Percentiles rank a stretch among this genome's conserved stretches.
Conservation (phyloP, 92 coral and sea anemone genomes). For the Zoanthus solanderi region DNA sequence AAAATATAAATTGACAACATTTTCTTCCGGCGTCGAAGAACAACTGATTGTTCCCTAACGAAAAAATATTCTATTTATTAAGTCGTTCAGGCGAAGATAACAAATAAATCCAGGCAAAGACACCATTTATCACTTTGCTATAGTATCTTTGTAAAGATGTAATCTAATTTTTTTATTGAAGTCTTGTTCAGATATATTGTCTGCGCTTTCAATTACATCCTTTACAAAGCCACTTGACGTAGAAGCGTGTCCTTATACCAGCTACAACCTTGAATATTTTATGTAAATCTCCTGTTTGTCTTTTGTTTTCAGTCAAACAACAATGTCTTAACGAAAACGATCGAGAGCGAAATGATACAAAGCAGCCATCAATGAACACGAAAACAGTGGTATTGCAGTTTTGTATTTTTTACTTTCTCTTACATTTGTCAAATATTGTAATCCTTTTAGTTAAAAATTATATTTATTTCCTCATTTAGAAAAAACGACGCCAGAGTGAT, state of each 20-base stretch:
- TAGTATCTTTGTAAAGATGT: too few relatives aligned
- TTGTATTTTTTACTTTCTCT: not conserved
- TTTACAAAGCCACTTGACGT: not conserved
- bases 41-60: too few relatives aligned
- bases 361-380: slow-evolving; percentile 25
- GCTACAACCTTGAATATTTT: slow-evolving; percentile 59
- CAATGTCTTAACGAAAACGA: slow-evolving; percentile 27
- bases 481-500: slow-evolving; percentile 14
- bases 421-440: not conserved
- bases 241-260: slow-evolving; percentile 33
- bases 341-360: not conserved
- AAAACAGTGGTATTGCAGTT: not conserved
- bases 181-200: not conserved
- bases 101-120: too few relatives aligned
- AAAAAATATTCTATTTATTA: too few relatives aligned
- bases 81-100: too few relatives aligned
- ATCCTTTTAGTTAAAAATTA: not conserved
- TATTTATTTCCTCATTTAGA: slow-evolving; percentile 1
- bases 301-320: slow-evolving; percentile 58
- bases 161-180: too few relatives aligned
- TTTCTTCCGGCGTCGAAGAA: too few relatives aligned
- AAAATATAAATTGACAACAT: not conserved
- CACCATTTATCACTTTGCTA: too few relatives aligned
- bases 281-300: slow-evolving; percentile 47
- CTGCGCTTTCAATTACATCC: not conserved